These are phyloP conservation scores for Bovichtus diacanthus DNA, from an alignment of 2,797 vertebrate genomes.

Conservation along the genomic window DNA sequence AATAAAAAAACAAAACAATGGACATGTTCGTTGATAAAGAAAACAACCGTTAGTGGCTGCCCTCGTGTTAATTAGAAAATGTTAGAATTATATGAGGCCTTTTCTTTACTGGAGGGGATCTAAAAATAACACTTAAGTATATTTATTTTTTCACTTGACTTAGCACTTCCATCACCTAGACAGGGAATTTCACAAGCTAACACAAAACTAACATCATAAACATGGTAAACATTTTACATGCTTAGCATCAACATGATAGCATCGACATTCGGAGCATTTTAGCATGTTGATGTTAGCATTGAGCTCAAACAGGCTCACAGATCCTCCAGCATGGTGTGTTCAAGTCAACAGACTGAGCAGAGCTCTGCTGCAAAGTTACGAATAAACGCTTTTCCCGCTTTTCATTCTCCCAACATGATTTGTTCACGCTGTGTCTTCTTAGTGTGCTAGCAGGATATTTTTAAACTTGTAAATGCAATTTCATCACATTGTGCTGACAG, in stretches of 20 bases:
- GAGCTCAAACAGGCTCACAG: neutral
- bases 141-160: no score
- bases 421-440: neutral
- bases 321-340: neutral
- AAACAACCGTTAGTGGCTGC: neutral
- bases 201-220: neutral
- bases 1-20: neutral
- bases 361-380: neutral
- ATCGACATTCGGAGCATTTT: neutral
- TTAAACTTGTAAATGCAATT: slow-evolving; percentile 23
- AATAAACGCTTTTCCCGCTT: neutral
- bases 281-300: neutral
- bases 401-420: neutral
- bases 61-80: neutral
- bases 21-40: neutral
- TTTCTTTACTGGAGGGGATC: neutral
- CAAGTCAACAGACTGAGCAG: neutral
- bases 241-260: neutral
- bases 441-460: neutral
- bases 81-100: neutral
- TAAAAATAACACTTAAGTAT: no score
- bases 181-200: neutral
- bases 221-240: neutral
- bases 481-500: slow-evolving; percentile 7
- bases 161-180: no score